Base-by-base conservation (phyloP, 1,140 invertebrate genomes). In the Plectrocnemia conspersa region DNA sequence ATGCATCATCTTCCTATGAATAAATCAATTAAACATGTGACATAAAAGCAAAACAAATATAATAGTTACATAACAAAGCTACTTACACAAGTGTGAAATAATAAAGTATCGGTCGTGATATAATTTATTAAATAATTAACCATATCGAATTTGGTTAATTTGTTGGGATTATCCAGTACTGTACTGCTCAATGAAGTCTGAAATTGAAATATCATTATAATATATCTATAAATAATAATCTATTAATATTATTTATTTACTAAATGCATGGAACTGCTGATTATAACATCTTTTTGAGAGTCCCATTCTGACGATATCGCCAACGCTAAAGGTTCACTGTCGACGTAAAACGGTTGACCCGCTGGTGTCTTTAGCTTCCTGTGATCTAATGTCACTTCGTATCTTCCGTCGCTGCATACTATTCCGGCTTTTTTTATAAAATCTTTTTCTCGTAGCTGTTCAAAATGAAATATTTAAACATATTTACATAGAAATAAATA, bases 261-360 rank as follows among this genome's bases (percentile, higher is more conserved):
- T 73, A 97, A 74, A 71, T 96, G 91, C 93, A 97, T 96, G 47
- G 77, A 80, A 52, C 84, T 82, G 64, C 82, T 82, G 50, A 85
- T 72, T 52, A 98, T 89, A 52, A 76, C 75, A 27, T 88, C 79
- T 56, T 83, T 81, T 68, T 97, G 93, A n/a, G 82, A 73, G 64
- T 91, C 83, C 89, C 94, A 98, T 79, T 98, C 94, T 40, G 85
- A 80, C 2, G 92, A 91, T 29, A 98, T 81, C 11, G 90, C 91
- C 49, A 95, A 75, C 11, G 94, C 94, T 25, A 98, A 71, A n/a
- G 84, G 80, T 74, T 97, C 89, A 71, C 81, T 93, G 21, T 83
- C 78, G 0, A 96, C 83, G 63, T 79, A 76, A 63, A 96, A 86
- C 10, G 85, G 64, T 50, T 81, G 78, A 3, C 91, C 91, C 64